Conservation (phyloP, 2,113 vertebrate species). For the Vidua chalybeata region DNA sequence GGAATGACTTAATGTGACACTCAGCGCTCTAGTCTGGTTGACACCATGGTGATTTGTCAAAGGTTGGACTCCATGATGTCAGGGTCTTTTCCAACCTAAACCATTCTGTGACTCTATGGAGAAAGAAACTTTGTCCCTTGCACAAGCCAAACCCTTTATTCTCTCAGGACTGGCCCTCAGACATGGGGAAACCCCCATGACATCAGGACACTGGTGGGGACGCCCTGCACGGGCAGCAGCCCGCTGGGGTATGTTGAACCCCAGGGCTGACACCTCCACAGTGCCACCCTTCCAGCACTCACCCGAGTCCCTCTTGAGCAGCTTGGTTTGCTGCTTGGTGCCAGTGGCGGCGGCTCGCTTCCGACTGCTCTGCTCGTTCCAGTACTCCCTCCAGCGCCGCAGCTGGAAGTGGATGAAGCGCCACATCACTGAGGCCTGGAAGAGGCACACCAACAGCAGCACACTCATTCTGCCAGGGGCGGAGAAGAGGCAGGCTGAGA, state of each 20-base stretch:
- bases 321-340: conserved; percentile 78
- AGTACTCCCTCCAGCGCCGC: conserved; percentile 90
- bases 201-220: background rate
- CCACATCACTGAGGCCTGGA: conserved; percentile 96
- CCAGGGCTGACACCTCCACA: background rate
- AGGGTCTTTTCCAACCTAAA: background rate
- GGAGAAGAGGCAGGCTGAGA: conserved; percentile 57
- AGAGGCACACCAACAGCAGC: conserved; percentile 88
- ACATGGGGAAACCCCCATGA: rapidly evolving
- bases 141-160: background rate
- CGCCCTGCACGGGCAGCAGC: rapidly evolving
- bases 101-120: background rate
- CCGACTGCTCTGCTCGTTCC: conserved; percentile 86
- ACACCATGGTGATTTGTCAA: background rate
- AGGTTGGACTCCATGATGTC: background rate
- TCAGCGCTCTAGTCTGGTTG: background rate
- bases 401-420: conserved; percentile 97
- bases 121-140: background rate
- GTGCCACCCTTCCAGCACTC: background rate
- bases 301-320: conserved; percentile 88
- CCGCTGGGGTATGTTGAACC: background rate
- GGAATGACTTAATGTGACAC: rapidly evolving
- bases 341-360: conserved; percentile 58
- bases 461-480: conserved; percentile 81
- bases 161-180: background rate